Conservation (phyloP, 2,797 vertebrate species). For the Podarcis siculus region DNA sequence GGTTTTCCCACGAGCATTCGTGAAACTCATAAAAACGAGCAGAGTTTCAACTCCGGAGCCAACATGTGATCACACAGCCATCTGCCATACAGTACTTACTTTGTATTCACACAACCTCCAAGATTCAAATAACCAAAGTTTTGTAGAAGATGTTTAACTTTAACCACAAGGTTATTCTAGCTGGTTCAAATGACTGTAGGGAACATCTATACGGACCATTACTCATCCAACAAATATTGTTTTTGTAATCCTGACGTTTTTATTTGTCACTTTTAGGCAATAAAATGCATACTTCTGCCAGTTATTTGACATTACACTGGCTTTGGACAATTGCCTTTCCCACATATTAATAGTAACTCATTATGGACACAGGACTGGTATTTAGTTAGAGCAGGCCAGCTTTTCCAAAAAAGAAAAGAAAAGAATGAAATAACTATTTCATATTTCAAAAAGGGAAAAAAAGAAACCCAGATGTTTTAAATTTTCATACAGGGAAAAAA, state of each 20-base stretch:
- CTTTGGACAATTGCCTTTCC: constrained; percentile 78
- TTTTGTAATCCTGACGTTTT: constrained; percentile 80
- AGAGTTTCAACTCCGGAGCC: background rate
- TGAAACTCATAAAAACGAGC: background rate
- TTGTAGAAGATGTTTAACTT: background rate
- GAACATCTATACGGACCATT: constrained; percentile 68
- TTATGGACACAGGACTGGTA: constrained; percentile 77
- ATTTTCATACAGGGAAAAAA: constrained; percentile 69
- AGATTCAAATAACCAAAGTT: background rate
- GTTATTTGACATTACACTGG: constrained; percentile 80
- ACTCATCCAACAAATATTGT: constrained; percentile 73
- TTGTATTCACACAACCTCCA: background rate
- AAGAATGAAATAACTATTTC: constrained; percentile 63
- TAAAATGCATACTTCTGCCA: constrained; percentile 77
- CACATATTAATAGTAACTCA: constrained; percentile 83
- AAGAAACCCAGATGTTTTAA: constrained; percentile 71
- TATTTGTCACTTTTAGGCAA: constrained; percentile 78
- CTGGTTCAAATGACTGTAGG: constrained; percentile 61
- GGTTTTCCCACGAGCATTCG: background rate
- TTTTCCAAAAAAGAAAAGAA: constrained; percentile 4
- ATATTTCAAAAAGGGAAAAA: constrained; percentile 18
- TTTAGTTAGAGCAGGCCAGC: constrained; percentile 77
- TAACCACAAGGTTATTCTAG: constrained; percentile 41
- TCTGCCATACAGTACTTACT: background rate
- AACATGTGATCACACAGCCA: background rate